Evolutionary conservation across 2,888 invertebrate species (phyloP).

Genomic region (Syritta pipiens): DNA sequence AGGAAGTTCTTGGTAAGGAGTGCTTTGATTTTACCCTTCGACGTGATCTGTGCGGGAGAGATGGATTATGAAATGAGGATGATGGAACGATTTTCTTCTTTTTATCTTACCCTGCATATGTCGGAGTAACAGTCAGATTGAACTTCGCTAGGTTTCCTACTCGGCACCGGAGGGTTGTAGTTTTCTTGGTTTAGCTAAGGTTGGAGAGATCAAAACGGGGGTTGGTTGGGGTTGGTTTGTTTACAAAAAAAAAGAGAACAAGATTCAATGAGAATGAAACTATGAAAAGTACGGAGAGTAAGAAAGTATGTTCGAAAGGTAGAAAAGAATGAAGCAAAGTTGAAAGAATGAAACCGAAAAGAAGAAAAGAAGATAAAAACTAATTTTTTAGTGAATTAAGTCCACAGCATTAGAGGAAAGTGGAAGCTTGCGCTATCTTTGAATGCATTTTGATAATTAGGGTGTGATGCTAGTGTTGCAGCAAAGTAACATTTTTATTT

Average conservation of each 20-base stretch:
- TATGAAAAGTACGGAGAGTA: not conserved
- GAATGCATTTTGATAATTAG: too few species aligned
- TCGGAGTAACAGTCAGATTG: constrained; percentile 75
- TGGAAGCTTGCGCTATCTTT: too few species aligned
- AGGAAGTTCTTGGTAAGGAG: constrained; percentile 93
- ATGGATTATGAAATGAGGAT: not conserved
- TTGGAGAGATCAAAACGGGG: constrained; percentile 42
- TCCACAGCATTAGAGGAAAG: too few species aligned
- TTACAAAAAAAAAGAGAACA: constrained; percentile 39
- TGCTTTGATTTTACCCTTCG: constrained; percentile 91
- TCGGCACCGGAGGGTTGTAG: constrained; percentile 74
- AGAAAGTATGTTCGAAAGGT: not conserved
- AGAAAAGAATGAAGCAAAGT: not conserved
- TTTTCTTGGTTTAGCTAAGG: constrained; percentile 77
- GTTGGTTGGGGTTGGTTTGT: constrained; percentile 43
- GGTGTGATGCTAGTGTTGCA: too few species aligned
- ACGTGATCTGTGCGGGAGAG: constrained; percentile 82
- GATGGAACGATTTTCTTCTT: too few species aligned
- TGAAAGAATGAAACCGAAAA: not conserved
- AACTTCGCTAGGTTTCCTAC: constrained; percentile 72
- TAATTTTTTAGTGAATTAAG: too few species aligned
- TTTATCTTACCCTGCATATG: constrained; percentile 74
- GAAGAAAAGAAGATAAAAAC: not conserved
- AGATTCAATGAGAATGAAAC: constrained; percentile 30
- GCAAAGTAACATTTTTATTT: too few species aligned